Conservation (phyloP, 2,888 invertebrate genomes). For the Plebejus melissa region DNA sequence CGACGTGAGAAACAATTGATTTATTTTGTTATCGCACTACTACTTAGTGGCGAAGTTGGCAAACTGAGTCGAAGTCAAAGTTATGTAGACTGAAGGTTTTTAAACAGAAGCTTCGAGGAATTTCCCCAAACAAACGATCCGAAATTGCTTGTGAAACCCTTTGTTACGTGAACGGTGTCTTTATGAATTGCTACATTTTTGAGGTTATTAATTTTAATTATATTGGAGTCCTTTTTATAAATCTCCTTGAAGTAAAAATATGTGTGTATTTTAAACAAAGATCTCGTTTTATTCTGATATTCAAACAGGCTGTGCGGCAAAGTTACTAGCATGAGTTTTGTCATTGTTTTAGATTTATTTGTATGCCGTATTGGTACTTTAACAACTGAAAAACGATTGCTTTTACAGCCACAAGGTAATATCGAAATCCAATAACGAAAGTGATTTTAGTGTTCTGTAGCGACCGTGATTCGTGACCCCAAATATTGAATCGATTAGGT, state of each 20-base stretch:
- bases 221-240: not conserved
- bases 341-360: too few relatives aligned
- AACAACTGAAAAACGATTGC: too few relatives aligned
- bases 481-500: not conserved
- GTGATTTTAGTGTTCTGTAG: not conserved
- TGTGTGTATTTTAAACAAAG: too few relatives aligned
- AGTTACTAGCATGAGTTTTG: too few relatives aligned
- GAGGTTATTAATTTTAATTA: not conserved
- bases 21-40: not conserved
- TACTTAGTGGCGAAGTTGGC: not conserved
- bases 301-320: too few relatives aligned
- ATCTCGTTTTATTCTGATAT: too few relatives aligned
- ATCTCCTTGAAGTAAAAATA: not conserved
- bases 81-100: conserved; percentile 5
- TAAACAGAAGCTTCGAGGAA: not conserved
- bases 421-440: not conserved
- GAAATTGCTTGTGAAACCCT: conserved; percentile 4
- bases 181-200: conserved; percentile 1
- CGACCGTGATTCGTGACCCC: conserved; percentile 5
- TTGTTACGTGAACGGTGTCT: conserved; percentile 13
- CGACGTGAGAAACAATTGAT: not conserved
- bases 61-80: not conserved
- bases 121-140: not conserved
- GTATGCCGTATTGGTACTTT: too few relatives aligned
- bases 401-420: not conserved